Conservation (phyloP, 2,888 invertebrate species). For the Patella depressa region DNA sequence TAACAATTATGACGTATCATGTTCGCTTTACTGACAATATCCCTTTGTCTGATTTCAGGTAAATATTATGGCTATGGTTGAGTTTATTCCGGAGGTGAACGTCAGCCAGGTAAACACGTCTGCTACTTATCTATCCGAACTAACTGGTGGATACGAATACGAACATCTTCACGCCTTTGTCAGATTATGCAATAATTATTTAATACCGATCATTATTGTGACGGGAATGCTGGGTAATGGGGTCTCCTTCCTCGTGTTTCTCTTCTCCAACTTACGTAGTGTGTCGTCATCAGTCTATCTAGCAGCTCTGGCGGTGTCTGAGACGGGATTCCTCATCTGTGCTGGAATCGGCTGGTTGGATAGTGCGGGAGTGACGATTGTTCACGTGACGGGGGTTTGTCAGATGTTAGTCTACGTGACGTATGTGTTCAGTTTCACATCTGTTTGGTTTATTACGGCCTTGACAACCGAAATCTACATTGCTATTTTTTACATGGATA, state of each 20-base stretch:
- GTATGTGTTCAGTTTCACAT: conserved; percentile 56
- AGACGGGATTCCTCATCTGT: conserved; percentile 50
- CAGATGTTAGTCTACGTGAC: conserved; percentile 51
- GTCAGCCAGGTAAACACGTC: no score
- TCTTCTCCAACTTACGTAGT: conserved; percentile 45
- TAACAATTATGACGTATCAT: no score
- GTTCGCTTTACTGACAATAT: no score
- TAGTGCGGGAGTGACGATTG: conserved; percentile 42
- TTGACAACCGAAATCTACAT: conserved; percentile 57
- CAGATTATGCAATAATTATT: conserved; percentile 32
- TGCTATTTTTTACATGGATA: conserved; percentile 45
- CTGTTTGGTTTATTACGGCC: conserved; percentile 56
- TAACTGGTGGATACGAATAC: no score
- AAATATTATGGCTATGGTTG: no score
- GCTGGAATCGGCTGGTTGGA: conserved; percentile 54
- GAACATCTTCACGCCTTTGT: no score
- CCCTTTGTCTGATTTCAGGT: no score
- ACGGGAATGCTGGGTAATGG: conserved; percentile 53
- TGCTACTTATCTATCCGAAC: no score
- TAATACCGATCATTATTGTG: conserved; percentile 51
- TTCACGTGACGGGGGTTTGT: conserved; percentile 49
- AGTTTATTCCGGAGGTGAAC: no score
- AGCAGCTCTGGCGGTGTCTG: conserved; percentile 50
- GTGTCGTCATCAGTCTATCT: conserved; percentile 53
- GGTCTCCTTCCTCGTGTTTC: conserved; percentile 51